Base-by-base conservation (phyloP, 1,140 invertebrate species). In the Hormaphis cornu region DNA sequence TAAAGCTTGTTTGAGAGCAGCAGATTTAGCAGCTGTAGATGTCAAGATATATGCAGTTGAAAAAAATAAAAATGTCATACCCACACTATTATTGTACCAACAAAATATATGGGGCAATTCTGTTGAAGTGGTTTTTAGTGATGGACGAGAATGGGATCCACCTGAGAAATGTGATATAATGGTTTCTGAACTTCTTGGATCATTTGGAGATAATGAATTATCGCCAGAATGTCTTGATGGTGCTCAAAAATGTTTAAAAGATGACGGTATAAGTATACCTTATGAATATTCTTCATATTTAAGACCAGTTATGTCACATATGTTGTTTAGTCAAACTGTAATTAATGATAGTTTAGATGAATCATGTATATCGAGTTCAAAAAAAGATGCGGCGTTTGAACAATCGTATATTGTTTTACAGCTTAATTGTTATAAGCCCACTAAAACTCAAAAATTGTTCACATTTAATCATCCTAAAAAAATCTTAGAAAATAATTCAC, bases 161-260 rank as follows among this genome's bases (percentile, higher is more conserved):
- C 80, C 82, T 14, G 89, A 92, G 74, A 85, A 89, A 75, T 93
- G 95, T 1, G 97, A 99, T 79, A 95, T 99, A 72, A 80, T 99
- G 37, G 89, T 99, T 1, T 98, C 95, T 16, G 97, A 99, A 82
- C 81, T 99, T 18, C 81, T 99, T 8, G 88, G 97, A 9, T 98
- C 96, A 12, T 98, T 99, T 83, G 95, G 95, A 26, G 96, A 99
- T 77, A 99, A 99, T 80, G 97, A 99, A 81, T 83, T 99, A 0
- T 97, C 93, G 1, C 97, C 97, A 0, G 97, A 99, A 80, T 99
- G 97, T 81, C 82, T 99, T 16, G 95, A 99, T 82, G 95, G 95
- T 10, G 94, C 93, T n/a, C 87, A 94, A 74, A 85, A 87, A 50
- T 89, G 95, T 73, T 79, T 98, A 0, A 95, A 92, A 82, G 87